Evolutionary conservation across 2,113 vertebrate species (phyloP).

Genomic region (Neopipo cinnamomea): DNA sequence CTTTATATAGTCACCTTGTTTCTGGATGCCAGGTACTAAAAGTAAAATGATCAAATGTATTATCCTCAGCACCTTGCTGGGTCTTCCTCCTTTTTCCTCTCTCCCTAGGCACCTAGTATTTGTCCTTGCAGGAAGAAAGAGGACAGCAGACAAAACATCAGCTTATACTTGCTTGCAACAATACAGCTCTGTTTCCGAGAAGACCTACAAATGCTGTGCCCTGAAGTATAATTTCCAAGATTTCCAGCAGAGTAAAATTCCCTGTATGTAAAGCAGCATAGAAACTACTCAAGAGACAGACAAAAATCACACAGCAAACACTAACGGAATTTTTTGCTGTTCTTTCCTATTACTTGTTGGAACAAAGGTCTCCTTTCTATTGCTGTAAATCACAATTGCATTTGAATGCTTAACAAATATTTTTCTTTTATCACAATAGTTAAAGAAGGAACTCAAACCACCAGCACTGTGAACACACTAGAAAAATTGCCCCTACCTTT

Average conservation of each 20-base stretch:
- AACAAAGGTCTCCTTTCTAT: neutral
- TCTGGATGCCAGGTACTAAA: neutral
- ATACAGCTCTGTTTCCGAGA: neutral
- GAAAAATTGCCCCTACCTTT: neutral
- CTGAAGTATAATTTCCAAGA: neutral
- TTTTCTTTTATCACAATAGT: neutral
- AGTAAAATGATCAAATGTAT: neutral
- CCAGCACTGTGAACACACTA: neutral
- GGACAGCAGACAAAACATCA: neutral
- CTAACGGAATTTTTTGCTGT: neutral
- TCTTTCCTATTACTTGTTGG: neutral
- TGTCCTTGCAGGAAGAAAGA: neutral
- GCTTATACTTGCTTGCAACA: neutral
- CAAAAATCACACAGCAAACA: neutral
- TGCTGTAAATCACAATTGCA: neutral
- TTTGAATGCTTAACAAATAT: neutral
- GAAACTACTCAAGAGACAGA: neutral
- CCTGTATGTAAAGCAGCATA: neutral
- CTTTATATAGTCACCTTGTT: neutral
- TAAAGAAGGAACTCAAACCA: neutral
- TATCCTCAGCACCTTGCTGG: neutral
- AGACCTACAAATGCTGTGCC: neutral
- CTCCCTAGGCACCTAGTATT: neutral
- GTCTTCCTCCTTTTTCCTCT: neutral
- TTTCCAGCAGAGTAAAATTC: conserved; percentile 1